Base-by-base conservation (phyloP, 1,140 invertebrate species). In the Parasteatoda tepidariorum region DNA sequence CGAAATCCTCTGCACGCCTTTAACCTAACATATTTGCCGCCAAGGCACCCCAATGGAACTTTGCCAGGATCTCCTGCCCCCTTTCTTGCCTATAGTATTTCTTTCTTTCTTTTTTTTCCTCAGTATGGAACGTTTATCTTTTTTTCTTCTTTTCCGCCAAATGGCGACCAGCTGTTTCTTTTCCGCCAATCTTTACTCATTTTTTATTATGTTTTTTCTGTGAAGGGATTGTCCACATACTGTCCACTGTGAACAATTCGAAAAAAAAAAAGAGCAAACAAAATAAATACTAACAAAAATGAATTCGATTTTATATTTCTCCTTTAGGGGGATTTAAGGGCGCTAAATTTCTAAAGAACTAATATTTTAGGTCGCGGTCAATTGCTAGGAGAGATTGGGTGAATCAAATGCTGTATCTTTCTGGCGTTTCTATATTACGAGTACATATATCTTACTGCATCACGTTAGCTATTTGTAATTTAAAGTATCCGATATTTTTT, bases 151-250 rank as follows among this genome's bases (percentile, higher is more conserved):
- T 30, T 28, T 18, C 54, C 55, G 55, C 71, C 71, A 61, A 61
- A 74, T 74, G 71, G 71, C 71, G 22, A 74, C 55, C 71, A 74
- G 71, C 71, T 74, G 71, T 61, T 74, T 74, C 71, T 74, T 59
- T 74, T 74, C 71, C 71, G 55, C 57, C 71, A 61, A 38, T 34
- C 24, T 24, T 74, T 22, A n/a, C 18, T 41, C 30, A 34, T 55
- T 26, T 57, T 57, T 11, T 22, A 30, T 41, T 71, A 55, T 26
- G 54, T 71, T 71, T 71, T 28, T 71, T 55, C 28, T 30, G 24
- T 28, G 41, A 41, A 18, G 48, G 68, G 41, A 71, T 55, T 71
- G 68, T 71, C 68, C 68, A 71, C 68, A 71, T 55, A 57, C 41
- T 71, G 68, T 71, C 68, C 68, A 71, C 0, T 5, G 26, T 24